phyloP scores from a whole-genome alignment of 2,113 vertebrate species.

The Corythornis madagascariensis region DNA sequence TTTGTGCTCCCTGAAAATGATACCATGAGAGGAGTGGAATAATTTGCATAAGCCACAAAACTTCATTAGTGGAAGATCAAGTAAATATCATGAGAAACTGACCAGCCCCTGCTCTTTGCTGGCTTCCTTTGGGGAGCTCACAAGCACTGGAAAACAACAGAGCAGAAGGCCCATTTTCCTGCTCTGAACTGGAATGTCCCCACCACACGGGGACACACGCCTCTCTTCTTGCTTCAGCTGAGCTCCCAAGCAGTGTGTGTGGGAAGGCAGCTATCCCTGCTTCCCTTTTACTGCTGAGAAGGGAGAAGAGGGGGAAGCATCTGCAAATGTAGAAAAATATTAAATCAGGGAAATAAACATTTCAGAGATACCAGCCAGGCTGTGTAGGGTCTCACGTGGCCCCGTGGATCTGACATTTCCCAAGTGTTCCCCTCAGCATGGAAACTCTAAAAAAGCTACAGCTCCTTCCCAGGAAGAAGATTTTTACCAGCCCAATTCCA shows the following conservation, averaged over 20 bases:
- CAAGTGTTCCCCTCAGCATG: not conserved
- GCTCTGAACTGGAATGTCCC: not conserved
- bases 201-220: not conserved
- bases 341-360: not conserved
- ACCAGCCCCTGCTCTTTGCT: not conserved
- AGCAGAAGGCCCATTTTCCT: not conserved
- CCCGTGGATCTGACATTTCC: not conserved
- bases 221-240: not conserved
- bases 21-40: not conserved
- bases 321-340: not conserved
- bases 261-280: not conserved
- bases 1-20: not conserved
- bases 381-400: rapidly evolving
- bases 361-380: not conserved
- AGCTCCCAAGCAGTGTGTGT: not conserved
- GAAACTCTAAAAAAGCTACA: not conserved
- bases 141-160: not conserved
- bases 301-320: not conserved
- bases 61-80: not conserved
- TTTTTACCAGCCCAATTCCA: not conserved
- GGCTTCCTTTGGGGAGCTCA: not conserved
- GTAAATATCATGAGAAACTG: not conserved
- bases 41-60: not conserved
- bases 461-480: not conserved
- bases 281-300: not conserved